Evolutionary conservation across 2,113 vertebrate species (phyloP).

Genomic region (Antechinus stuartii): DNA sequence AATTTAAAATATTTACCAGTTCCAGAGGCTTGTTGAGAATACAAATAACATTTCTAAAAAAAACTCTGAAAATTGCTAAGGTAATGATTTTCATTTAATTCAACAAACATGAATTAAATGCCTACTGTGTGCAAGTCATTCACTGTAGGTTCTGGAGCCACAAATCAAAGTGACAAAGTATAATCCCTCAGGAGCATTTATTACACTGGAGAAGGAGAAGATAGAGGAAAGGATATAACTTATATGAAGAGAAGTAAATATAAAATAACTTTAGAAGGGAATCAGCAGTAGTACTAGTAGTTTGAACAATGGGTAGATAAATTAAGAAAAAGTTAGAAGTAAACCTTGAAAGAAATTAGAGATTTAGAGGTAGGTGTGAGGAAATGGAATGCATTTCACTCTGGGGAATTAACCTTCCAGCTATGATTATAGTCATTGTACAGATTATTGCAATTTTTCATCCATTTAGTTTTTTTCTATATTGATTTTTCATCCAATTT

Average conservation of each 20-base stretch:
- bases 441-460: not conserved
- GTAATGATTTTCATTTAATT: too few relatives aligned
- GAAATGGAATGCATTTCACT: not conserved
- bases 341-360: not conserved
- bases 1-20: too few relatives aligned
- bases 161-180: not conserved
- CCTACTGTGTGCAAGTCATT: too few relatives aligned
- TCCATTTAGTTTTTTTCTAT: not conserved
- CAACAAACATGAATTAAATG: too few relatives aligned
- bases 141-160: not conserved
- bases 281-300: not conserved
- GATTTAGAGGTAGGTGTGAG: not conserved
- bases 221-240: not conserved
- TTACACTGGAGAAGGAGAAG: not conserved
- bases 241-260: not conserved
- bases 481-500: too few relatives aligned
- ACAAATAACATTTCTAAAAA: too few relatives aligned
- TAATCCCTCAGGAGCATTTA: not conserved
- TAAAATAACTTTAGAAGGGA: not conserved
- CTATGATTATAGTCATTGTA: not conserved
- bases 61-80: too few relatives aligned
- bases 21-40: too few relatives aligned
- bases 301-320: not conserved
- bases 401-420: not conserved
- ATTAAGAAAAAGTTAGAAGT: not conserved